Evolutionary conservation across 2,888 invertebrate genomes (phyloP), one percentile per base, ranked within the genome.

Genomic region (Polymixis lichenea): DNA sequence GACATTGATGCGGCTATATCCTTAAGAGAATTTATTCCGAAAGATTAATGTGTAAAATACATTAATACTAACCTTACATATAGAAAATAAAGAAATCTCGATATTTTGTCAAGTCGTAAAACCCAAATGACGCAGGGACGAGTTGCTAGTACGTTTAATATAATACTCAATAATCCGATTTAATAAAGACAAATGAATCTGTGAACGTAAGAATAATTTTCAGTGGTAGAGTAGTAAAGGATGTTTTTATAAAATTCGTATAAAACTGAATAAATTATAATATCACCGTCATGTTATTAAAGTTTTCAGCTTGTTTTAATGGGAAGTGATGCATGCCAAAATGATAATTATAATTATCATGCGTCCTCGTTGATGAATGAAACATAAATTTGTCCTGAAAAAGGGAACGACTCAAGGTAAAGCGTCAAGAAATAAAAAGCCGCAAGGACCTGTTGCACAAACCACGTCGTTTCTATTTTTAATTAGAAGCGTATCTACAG

Each of bases 251-350:
- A 43, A 69, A 51, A 69, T 56, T 43, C 38, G 56, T 64, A 15
- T 43, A 56, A 56, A 64, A 77, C 22, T 64, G 69, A 77, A 77
- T 77, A 62, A 64, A 56, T 51, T 1, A 68, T 43, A 19, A 55
- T 43, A 60, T 49, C 25, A 55, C 22, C 22, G 38, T 43, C 38
- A 77, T 70, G 43, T 6, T 28, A 66, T 15, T 51, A 51, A 22
- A 70, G 32, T 25, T 25, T 22, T 13, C 43, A 32, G 43, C 15
- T 3, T 32, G 25, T 32, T 77, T 25, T 46, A 62, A 55, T 55
- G 38, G 15, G 38, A 76, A 55, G 6, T 46, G 15, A 28, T 75
- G 28, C 15, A 11, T 28, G 19, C 0, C 22, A 64, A n/a, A 74
- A 15, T 17, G 3, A 46, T 32, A 19, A 76, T 28, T 43, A 28